phyloP scores from a whole-genome alignment of 2,113 vertebrate species.

The Emberiza fucata region DNA sequence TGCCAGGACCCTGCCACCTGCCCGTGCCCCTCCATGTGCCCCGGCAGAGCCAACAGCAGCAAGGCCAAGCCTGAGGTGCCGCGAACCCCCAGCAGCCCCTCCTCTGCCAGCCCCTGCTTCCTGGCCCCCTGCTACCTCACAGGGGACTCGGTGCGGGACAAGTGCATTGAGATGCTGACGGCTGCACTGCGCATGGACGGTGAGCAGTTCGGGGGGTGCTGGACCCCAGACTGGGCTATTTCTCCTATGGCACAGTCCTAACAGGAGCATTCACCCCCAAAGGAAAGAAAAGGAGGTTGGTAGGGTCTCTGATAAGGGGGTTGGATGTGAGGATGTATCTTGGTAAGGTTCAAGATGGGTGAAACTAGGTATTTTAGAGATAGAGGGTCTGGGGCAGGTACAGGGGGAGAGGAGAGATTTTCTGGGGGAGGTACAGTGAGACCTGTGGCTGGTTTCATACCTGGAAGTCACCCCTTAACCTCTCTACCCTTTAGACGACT shows the following conservation, averaged over 20 bases:
- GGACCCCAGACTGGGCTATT: background rate
- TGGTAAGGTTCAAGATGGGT: background rate
- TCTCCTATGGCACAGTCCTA: background rate
- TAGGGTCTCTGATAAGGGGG: background rate
- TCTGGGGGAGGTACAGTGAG: background rate
- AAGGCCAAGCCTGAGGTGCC: slow-evolving; percentile 76
- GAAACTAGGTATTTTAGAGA: background rate
- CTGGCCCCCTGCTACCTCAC: slow-evolving; percentile 82
- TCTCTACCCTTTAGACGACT: slow-evolving; percentile 78
- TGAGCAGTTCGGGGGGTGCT: slow-evolving; percentile 49
- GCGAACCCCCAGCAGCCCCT: slow-evolving; percentile 81
- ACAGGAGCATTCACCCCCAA: background rate
- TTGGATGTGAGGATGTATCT: background rate
- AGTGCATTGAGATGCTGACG: slow-evolving; percentile 92
- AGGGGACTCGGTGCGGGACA: slow-evolving; percentile 88
- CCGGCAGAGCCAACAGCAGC: slow-evolving; percentile 73
- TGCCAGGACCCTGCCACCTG: fast-evolving
- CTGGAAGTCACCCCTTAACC: background rate
- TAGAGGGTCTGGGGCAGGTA: background rate
- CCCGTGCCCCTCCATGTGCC: background rate
- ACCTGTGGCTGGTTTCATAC: background rate
- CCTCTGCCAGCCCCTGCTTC: slow-evolving; percentile 49
- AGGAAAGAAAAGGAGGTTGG: background rate
- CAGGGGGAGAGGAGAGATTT: background rate
- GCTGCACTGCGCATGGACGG: slow-evolving; percentile 87